Percentiles rank a stretch among this genome's conserved stretches.
phyloP scores from a whole-genome alignment of 1,140 invertebrate genomes.

The Ips nitidus region DNA sequence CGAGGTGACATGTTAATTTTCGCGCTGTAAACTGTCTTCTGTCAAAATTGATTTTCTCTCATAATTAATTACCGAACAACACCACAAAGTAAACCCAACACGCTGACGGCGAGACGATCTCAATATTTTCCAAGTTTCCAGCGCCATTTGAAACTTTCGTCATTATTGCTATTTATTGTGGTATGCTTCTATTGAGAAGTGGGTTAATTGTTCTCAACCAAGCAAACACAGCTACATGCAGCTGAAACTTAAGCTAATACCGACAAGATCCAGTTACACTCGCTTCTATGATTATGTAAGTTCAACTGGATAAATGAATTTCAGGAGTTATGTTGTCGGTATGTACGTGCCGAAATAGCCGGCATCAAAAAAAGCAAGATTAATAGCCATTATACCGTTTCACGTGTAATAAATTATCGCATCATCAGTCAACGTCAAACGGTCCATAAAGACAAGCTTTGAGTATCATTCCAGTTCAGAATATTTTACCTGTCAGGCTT shows the following conservation, averaged over 20 bases:
- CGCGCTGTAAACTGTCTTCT: constrained; percentile 1
- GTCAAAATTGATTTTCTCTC: constrained; percentile 10
- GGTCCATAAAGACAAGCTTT: neutral
- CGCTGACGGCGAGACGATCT: constrained; percentile 3
- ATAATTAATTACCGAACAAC: constrained; percentile 21
- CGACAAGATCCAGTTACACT: constrained; percentile 5
- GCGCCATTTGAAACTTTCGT: constrained; percentile 23
- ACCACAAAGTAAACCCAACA: constrained; percentile 19
- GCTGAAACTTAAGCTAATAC: constrained; percentile 23
- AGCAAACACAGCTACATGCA: constrained; percentile 19
- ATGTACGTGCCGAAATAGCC: neutral
- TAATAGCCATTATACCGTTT: constrained; percentile 10
- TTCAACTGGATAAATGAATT: neutral
- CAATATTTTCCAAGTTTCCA: constrained; percentile 22
- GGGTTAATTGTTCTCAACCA: constrained; percentile 25
- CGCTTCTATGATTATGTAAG: constrained; percentile 6
- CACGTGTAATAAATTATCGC: constrained; percentile 9
- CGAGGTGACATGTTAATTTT: neutral
- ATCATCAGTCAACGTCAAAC: constrained; percentile 14
- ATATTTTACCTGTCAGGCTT: constrained; percentile 8
- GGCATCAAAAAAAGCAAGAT: constrained; percentile 13
- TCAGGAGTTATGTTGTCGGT: neutral
- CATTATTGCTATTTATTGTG: constrained; percentile 29
- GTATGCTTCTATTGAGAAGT: constrained; percentile 15
- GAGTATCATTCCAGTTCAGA: neutral